Conservation (phyloP, 2,888 invertebrate species). For the Agriopis aurantiaria region DNA sequence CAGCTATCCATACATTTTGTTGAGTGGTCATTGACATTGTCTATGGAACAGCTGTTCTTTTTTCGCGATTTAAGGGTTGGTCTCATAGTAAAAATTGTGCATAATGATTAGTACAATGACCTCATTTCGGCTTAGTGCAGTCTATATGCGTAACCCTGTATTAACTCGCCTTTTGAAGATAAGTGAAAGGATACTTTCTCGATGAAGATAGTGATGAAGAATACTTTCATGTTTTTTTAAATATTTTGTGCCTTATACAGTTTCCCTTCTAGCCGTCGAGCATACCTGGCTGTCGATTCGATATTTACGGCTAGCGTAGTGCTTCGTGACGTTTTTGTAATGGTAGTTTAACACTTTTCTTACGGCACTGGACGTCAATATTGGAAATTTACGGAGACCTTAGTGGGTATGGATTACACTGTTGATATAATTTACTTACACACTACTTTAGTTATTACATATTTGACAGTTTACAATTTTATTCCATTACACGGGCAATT, state of each 20-base stretch:
- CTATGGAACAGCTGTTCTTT: too few species aligned
- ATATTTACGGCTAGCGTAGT: slow-evolving; percentile 27
- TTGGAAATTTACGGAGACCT: slow-evolving; percentile 20
- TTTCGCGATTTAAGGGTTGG: too few species aligned
- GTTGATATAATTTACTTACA: background rate
- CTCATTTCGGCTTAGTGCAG: too few species aligned
- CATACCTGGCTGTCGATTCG: slow-evolving; percentile 14
- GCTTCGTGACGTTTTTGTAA: slow-evolving; percentile 24
- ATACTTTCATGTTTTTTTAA: background rate
- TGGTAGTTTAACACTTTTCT: slow-evolving; percentile 27
- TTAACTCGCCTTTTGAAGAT: background rate
- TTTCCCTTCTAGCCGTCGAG: slow-evolving; percentile 10
- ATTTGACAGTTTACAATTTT: too few species aligned
- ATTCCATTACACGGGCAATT: too few species aligned
- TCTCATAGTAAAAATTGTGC: too few species aligned
- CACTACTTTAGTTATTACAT: background rate
- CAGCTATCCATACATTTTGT: too few species aligned
- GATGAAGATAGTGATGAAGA: background rate
- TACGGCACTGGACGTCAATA: slow-evolving; percentile 10
- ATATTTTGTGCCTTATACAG: background rate
- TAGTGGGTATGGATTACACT: background rate
- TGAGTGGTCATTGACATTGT: too few species aligned
- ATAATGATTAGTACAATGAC: too few species aligned
- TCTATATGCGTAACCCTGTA: too few species aligned
- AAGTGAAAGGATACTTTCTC: background rate